phyloP scores from a whole-genome alignment of 1,140 invertebrate species.

The Hormaphis cornu region DNA sequence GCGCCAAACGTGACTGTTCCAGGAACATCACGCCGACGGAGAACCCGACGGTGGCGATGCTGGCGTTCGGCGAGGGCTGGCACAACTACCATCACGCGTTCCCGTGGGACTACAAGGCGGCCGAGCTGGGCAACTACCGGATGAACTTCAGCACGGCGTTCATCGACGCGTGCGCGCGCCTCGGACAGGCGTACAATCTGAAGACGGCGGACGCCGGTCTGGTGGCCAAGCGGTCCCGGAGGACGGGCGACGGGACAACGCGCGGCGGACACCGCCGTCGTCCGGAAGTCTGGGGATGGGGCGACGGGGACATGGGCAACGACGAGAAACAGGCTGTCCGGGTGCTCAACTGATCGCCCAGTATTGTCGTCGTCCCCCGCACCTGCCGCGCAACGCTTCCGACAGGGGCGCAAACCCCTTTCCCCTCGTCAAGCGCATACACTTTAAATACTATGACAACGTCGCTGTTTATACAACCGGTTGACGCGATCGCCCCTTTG shows the following conservation, averaged over 20 bases:
- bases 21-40: slow-evolving; percentile 53
- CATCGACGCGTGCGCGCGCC: slow-evolving; percentile 58
- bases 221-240: slow-evolving; percentile 45
- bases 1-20: background rate
- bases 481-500: no score
- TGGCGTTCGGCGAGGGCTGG: slow-evolving; percentile 42
- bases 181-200: slow-evolving; percentile 64
- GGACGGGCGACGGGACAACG: slow-evolving; percentile 56
- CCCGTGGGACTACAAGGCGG: no score
- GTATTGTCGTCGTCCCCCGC: no score
- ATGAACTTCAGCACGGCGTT: slow-evolving; percentile 56
- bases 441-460: no score
- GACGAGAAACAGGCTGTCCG: slow-evolving; percentile 55
- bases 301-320: slow-evolving; percentile 61
- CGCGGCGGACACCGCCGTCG: no score
- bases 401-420: no score
- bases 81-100: no score
- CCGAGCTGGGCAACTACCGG: slow-evolving; percentile 45
- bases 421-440: no score
- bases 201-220: slow-evolving; percentile 41
- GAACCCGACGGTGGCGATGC: slow-evolving; percentile 42
- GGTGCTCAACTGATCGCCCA: no score
- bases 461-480: no score
- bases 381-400: no score
- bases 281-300: slow-evolving; percentile 66